Evolutionary conservation across 2,888 invertebrate genomes (phyloP), one percentile per base, ranked within the genome.

Genomic region (Apeira syringaria): DNA sequence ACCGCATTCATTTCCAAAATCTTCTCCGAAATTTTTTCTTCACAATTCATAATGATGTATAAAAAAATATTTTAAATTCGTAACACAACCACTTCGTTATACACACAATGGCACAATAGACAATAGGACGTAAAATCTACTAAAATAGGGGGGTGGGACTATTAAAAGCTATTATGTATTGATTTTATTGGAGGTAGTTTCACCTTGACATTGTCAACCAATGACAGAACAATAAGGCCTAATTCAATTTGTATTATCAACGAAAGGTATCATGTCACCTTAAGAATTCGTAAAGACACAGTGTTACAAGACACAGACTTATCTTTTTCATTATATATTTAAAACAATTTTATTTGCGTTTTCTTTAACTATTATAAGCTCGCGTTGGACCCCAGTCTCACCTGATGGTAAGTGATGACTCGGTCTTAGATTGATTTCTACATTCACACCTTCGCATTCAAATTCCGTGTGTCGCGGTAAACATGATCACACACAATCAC

Each of bases 1-100:
- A 45, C 38, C n/a, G 45, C 38, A 26, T 45, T 45, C 45, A 45
- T 45, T 39, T 44, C 44, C 12, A 29, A 26, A 12, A 44, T 29
- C n/a, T 32, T 44, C 18, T 38, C 44, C 5, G 44, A 30, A 12
- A 44, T 44, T 30, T 44, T 44, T 9, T 44, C 35, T 25, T 44
- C 39, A 22, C 40, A 44, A 10, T 40, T 37, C 43, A 44, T 20
- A 1, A 1, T 20, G 7, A 20, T 20, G 7, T 20, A 7, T 7
- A 6, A 20, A 5, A 17, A 7, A 20, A 20, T 20, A 20, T 37
- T 25, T 30, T 34, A 12, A 28, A 29, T 17, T 20, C 11, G 10
- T 7, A n/a, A 30, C 28, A 44, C 37, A n/a, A 29, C 33, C 29
- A 4, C 13, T 24, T 1, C 17, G 32, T n/a, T 5, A 24, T 9